phyloP scores from a whole-genome alignment of 1,140 invertebrate genomes.

The Asobara japonica region DNA sequence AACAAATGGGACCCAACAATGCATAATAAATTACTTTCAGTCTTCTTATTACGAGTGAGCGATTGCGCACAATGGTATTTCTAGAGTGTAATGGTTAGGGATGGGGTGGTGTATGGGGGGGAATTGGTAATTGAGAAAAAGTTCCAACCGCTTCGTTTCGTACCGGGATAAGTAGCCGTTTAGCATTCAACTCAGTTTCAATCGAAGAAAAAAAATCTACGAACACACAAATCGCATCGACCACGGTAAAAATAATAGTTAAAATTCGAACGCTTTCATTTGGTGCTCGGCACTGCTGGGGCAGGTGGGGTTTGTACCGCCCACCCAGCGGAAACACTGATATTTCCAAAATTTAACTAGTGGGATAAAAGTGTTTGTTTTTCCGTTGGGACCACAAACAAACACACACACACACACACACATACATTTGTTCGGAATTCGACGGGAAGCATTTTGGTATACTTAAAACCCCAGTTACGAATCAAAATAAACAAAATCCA shows the following conservation, averaged over 20 bases:
- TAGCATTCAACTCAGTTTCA: constrained; percentile 35
- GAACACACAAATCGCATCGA: background rate
- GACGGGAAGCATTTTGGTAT: too few relatives aligned
- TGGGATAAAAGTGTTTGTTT: too few relatives aligned
- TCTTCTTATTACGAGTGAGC: background rate
- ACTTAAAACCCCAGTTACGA: too few relatives aligned
- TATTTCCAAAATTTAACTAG: too few relatives aligned
- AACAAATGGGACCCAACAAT: background rate
- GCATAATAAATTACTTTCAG: background rate
- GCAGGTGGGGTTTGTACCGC: too few relatives aligned
- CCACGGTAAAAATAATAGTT: background rate
- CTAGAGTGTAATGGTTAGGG: background rate
- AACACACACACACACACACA: too few relatives aligned
- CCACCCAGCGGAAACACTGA: too few relatives aligned
- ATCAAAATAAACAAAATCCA: too few relatives aligned
- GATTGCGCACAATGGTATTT: constrained; percentile 2
- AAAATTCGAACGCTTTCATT: background rate
- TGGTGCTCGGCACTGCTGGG: background rate
- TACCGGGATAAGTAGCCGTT: constrained; percentile 34
- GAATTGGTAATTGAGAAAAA: constrained; percentile 30
- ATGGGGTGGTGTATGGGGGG: background rate
- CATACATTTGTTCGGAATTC: too few relatives aligned
- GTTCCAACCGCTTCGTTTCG: background rate
- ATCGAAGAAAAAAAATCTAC: background rate
- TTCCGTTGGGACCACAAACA: too few relatives aligned